Evolutionary conservation across 2,113 vertebrate genomes (phyloP).

Genomic region (Sterrhoptilus dennistouni): DNA sequence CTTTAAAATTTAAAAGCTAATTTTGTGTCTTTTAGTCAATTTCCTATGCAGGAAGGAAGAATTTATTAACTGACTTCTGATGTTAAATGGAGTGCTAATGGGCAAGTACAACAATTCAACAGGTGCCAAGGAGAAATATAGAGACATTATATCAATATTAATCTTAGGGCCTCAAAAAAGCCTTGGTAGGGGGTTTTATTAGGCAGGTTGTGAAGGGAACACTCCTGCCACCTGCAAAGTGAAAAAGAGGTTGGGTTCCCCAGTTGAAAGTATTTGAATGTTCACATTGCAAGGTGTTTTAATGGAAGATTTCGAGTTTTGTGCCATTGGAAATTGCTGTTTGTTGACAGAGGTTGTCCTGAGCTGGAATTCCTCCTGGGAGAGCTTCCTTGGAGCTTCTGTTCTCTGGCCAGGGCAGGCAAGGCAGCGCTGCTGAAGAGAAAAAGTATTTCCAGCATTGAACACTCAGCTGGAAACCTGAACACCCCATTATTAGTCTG

Average conservation of each 20-base stretch:
- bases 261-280: neutral
- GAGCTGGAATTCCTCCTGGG: neutral
- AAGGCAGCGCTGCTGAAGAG: neutral
- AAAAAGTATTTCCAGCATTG: neutral
- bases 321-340: neutral
- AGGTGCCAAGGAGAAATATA: slow-evolving; percentile 78
- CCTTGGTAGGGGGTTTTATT: slow-evolving; percentile 28
- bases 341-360: neutral
- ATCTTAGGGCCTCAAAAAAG: slow-evolving; percentile 62
- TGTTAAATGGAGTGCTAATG: slow-evolving; percentile 84
- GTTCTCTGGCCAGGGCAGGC: neutral
- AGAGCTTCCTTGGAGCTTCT: neutral
- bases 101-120: slow-evolving; percentile 81
- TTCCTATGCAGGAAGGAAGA: slow-evolving; percentile 80
- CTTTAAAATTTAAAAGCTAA: slow-evolving; percentile 87
- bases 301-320: neutral
- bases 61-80: slow-evolving; percentile 82
- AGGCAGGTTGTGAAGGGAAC: slow-evolving; percentile 49
- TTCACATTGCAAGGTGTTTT: neutral
- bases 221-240: neutral
- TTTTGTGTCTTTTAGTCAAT: slow-evolving; percentile 86
- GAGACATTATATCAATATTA: slow-evolving; percentile 81
- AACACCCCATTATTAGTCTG: neutral
- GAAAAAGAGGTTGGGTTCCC: neutral
- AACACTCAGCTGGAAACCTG: slow-evolving; percentile 19